A percentile compares a stretch with the other conserved stretches of the same genome.
Evolutionary conservation across 2,888 invertebrate genomes (phyloP).

Genomic region (Microctonus hyperodae): DNA sequence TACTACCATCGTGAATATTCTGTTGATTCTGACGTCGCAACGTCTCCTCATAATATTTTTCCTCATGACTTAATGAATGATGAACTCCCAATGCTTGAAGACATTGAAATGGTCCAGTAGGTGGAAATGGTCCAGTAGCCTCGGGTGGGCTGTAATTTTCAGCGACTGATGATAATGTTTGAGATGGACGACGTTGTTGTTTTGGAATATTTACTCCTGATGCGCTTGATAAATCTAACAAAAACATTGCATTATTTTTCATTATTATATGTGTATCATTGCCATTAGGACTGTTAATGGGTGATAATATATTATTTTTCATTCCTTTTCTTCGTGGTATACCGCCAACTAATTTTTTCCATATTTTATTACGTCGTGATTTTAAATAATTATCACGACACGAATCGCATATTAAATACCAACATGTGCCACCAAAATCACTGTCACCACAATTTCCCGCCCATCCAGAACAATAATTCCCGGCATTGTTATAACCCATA

Average conservation of each 20-base stretch:
- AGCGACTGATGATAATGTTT: constrained; percentile 66
- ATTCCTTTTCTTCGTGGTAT: constrained; percentile 51
- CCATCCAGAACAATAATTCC: constrained; percentile 88
- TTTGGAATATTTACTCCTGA: constrained; percentile 66
- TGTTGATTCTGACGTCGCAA: constrained; percentile 63
- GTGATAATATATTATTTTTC: constrained; percentile 49
- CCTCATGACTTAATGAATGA: constrained; percentile 53
- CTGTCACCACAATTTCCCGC: constrained; percentile 89
- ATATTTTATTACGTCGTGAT: constrained; percentile 48
- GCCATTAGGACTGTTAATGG: constrained; percentile 58
- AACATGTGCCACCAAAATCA: constrained; percentile 79
- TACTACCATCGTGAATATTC: constrained; percentile 51
- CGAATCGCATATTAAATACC: constrained; percentile 92
- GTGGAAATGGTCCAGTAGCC: constrained; percentile 66
- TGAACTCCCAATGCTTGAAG: constrained; percentile 65
- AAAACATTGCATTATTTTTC: constrained; percentile 93
- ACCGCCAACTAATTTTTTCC: constrained; percentile 54
- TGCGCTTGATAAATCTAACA: constrained; percentile 87
- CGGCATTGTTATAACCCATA: constrained; percentile 91
- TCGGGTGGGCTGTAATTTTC: constrained; percentile 69
- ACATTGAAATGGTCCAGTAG: constrained; percentile 70
- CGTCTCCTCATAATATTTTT: constrained; percentile 63
- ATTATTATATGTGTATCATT: constrained; percentile 74
- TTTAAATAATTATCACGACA: constrained; percentile 82
- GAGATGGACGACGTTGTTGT: constrained; percentile 58